These are phyloP conservation scores for Synergus umbraculus DNA, from an alignment of 2,888 invertebrate species.

Conservation along the genomic window DNA sequence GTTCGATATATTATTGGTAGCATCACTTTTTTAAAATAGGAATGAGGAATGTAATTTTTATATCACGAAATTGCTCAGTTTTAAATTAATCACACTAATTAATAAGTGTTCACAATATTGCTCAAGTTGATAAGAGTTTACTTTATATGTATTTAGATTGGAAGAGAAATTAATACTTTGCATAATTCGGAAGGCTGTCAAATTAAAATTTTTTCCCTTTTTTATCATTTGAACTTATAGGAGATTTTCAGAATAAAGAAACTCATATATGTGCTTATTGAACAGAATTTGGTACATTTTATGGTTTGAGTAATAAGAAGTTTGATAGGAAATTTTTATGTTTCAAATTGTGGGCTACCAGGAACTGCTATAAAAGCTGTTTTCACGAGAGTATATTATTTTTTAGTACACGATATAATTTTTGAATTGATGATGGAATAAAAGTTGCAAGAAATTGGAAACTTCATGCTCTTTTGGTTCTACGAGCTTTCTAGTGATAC, in stretches of 20 bases:
- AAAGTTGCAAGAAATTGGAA: conserved; percentile 31
- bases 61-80: background rate
- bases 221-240: too few species aligned
- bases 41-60: conserved; percentile 45
- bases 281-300: background rate
- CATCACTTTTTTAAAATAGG: too few species aligned
- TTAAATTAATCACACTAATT: background rate
- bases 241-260: background rate
- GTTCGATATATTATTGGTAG: too few species aligned
- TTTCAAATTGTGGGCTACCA: background rate
- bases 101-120: background rate
- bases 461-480: conserved; percentile 19
- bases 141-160: background rate
- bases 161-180: too few species aligned
- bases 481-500: conserved; percentile 17
- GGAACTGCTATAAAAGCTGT: background rate
- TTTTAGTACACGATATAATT: background rate
- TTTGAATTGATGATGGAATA: conserved; percentile 1
- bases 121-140: background rate
- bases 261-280: background rate
- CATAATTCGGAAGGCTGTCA: too few species aligned
- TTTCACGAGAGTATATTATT: background rate
- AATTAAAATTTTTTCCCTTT: too few species aligned
- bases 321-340: background rate
- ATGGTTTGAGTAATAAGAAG: background rate